phyloP scores from a whole-genome alignment of 1,140 invertebrate species.

The Ctenoplectra terminalis region DNA sequence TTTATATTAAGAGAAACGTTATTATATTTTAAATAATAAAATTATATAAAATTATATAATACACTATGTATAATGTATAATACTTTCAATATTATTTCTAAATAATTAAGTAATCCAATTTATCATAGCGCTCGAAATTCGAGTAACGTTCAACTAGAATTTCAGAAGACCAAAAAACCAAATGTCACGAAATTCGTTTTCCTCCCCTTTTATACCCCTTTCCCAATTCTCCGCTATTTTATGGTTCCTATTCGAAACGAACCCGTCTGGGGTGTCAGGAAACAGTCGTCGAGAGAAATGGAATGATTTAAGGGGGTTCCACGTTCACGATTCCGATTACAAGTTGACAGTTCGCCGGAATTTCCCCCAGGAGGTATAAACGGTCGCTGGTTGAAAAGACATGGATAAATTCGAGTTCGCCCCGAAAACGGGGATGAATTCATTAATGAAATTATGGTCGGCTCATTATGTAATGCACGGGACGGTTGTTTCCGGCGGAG shows the following conservation, averaged over 20 bases:
- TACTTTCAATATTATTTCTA: no score
- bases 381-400: background rate
- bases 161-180: background rate
- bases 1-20: no score
- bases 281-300: background rate
- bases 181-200: background rate
- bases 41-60: no score
- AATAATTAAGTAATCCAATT: no score
- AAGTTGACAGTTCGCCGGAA: conserved; percentile 27
- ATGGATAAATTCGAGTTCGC: background rate
- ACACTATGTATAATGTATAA: no score
- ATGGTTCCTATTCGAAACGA: background rate
- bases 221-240: conserved; percentile 4
- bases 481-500: background rate
- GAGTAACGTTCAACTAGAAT: no score
- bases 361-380: background rate
- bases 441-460: conserved; percentile 32
- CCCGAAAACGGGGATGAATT: background rate
- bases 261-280: background rate
- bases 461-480: conserved; percentile 7
- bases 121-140: no score
- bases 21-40: no score
- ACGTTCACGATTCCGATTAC: conserved; percentile 24
- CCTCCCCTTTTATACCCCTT: background rate
- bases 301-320: conserved; percentile 27